phyloP scores from a whole-genome alignment of 2,888 invertebrate genomes.

The Ditylenchus weischeri region DNA sequence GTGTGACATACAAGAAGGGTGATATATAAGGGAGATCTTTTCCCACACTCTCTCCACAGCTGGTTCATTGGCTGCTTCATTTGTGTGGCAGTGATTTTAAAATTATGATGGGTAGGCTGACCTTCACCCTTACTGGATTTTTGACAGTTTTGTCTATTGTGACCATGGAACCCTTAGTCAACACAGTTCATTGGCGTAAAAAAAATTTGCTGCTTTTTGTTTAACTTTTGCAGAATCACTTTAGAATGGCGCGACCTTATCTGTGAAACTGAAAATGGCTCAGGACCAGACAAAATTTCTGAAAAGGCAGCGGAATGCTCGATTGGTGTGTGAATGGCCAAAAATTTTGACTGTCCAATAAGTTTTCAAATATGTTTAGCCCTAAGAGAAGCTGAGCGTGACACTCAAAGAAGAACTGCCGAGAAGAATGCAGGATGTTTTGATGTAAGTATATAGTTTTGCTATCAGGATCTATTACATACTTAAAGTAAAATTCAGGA shows the following conservation, averaged over 20 bases:
- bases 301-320: slow-evolving; percentile 44
- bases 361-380: not conserved
- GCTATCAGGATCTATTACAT: not conserved
- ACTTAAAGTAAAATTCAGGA: slow-evolving; percentile 37
- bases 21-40: no score
- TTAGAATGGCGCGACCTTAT: slow-evolving; percentile 54
- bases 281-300: slow-evolving; percentile 32
- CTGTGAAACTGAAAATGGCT: slow-evolving; percentile 39
- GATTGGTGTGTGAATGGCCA: slow-evolving; percentile 20
- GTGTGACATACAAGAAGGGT: no score
- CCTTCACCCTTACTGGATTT: no score
- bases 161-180: no score
- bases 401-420: slow-evolving; percentile 39
- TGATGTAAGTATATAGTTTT: slow-evolving; percentile 36
- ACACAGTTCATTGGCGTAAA: no score
- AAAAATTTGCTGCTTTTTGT: no score
- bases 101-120: no score
- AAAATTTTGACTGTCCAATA: no score
- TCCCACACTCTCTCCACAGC: no score
- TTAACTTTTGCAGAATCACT: slow-evolving; percentile 7
- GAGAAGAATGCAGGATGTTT: slow-evolving; percentile 45
- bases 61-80: no score
- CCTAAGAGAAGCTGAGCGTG: slow-evolving; percentile 47
- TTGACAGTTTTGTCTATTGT: no score
- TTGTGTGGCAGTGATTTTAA: no score